Evolutionary conservation across 2,113 vertebrate species (phyloP).

Genomic region (Fregata magnificens): DNA sequence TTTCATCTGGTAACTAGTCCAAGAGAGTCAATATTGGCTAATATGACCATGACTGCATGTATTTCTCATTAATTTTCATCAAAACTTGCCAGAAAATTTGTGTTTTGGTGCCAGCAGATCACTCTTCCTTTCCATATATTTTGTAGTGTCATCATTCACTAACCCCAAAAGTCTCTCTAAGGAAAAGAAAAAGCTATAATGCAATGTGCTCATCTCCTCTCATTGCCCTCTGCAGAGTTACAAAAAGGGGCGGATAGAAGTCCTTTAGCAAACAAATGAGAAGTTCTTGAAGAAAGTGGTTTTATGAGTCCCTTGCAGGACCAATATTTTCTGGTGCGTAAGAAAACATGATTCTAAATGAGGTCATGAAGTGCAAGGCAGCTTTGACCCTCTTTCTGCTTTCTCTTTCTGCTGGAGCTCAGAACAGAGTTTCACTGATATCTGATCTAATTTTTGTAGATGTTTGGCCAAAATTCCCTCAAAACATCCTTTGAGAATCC

Average conservation of each 20-base stretch:
- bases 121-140: conserved; percentile 18
- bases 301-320: neutral
- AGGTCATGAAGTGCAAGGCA: neutral
- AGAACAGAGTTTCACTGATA: neutral
- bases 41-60: neutral
- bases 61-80: conserved; percentile 53
- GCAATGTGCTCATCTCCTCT: neutral
- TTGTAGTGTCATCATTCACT: conserved; percentile 8
- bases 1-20: conserved; percentile 40
- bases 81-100: conserved; percentile 29
- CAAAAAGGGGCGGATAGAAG: neutral
- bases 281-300: neutral
- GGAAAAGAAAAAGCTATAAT: neutral
- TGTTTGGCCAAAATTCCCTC: neutral
- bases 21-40: conserved; percentile 26
- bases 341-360: neutral
- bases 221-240: neutral
- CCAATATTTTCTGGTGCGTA: neutral
- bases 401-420: neutral
- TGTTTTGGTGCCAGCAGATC: conserved; percentile 11
- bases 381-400: neutral
- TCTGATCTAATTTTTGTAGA: neutral
- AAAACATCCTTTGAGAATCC: neutral
- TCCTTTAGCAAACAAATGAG: neutral
- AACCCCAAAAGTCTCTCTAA: neutral